Percentiles rank a stretch among this genome's conserved stretches.
Conservation (phyloP, 2,888 invertebrate species). For the Pristionchus arcanus region DNA sequence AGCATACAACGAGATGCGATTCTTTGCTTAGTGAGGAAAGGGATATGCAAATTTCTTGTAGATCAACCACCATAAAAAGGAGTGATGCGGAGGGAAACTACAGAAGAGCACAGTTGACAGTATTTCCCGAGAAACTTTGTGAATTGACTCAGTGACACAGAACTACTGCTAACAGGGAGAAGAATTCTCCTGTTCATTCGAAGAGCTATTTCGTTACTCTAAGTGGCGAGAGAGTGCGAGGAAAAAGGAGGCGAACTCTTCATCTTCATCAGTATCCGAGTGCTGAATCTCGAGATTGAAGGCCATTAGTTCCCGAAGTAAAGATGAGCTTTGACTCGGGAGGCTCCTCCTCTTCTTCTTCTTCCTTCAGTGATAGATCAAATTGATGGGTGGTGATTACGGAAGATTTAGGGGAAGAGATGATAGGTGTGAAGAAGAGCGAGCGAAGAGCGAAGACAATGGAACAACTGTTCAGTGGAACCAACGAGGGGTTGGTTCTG, state of each 20-base stretch:
- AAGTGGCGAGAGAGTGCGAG: too few species aligned
- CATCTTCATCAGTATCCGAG: too few species aligned
- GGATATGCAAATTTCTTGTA: constrained; percentile 38
- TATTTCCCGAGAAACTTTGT: too few species aligned
- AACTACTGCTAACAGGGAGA: too few species aligned
- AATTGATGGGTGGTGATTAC: constrained; percentile 22
- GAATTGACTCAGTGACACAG: too few species aligned
- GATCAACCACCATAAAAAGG: not conserved
- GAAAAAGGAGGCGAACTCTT: too few species aligned
- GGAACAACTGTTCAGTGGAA: not conserved
- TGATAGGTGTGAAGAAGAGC: constrained; percentile 28
- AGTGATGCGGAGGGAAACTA: not conserved
- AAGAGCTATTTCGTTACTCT: too few species aligned
- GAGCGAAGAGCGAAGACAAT: constrained; percentile 11
- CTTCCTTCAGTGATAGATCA: constrained; percentile 23
- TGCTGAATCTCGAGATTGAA: too few species aligned
- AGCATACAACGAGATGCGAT: not conserved
- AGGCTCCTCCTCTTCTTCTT: not conserved
- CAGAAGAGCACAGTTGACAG: too few species aligned
- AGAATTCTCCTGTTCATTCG: too few species aligned
- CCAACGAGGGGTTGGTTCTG: not conserved
- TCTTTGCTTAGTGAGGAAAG: not conserved
- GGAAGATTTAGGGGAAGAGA: constrained; percentile 15
- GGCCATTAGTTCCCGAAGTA: not conserved
- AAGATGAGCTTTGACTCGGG: not conserved